These are phyloP conservation scores for Philhelius pedissequus DNA, from an alignment of 2,888 invertebrate species.

Conservation along the genomic window DNA sequence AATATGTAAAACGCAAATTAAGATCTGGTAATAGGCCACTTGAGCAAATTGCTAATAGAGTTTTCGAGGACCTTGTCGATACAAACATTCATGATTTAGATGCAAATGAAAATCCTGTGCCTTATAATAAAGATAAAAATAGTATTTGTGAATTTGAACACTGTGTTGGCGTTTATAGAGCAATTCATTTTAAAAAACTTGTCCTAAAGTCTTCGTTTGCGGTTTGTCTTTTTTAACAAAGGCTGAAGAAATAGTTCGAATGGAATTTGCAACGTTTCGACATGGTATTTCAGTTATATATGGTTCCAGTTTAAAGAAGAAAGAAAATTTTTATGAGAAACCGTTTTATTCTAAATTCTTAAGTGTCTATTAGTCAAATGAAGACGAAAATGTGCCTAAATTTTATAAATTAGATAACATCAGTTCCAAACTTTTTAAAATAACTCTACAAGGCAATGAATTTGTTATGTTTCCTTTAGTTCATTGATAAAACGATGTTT, in stretches of 20 bases:
- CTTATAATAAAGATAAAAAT: not conserved
- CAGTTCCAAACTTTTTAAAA: not conserved
- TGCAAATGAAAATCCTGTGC: not conserved
- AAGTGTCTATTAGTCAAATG: not conserved
- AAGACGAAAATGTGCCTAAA: not conserved
- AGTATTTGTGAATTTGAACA: not conserved
- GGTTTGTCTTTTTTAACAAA: not conserved
- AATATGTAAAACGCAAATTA: conserved; percentile 3
- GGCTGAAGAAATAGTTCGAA: no score
- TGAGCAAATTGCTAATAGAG: conserved; percentile 23
- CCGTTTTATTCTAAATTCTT: conserved; percentile 5
- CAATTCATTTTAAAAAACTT: not conserved
- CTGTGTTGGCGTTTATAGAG: not conserved
- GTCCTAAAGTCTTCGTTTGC: not conserved
- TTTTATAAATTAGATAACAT: not conserved
- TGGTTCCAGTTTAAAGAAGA: not conserved
- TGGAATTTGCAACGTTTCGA: no score
- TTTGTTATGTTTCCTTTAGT: not conserved
- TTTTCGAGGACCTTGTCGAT: not conserved
- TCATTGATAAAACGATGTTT: not conserved
- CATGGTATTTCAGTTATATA: not conserved
- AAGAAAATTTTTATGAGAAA: not conserved
- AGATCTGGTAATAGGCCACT: conserved; percentile 20
- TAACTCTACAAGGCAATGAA: not conserved
- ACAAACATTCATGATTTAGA: not conserved